Conservation (phyloP, 1,140 invertebrate genomes). For the Trichogramma pretiosum region DNA sequence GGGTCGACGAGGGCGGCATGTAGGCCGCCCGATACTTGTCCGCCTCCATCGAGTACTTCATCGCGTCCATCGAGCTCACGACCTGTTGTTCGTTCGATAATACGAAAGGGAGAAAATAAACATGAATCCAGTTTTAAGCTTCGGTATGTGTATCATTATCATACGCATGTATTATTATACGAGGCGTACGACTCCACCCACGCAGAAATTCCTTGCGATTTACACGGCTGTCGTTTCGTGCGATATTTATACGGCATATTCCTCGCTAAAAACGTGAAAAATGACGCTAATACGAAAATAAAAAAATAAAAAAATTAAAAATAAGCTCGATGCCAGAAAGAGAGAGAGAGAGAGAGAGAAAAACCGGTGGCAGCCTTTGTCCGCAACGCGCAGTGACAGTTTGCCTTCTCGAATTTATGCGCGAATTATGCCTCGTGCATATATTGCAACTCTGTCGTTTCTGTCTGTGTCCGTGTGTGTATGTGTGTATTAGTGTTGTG, state of each 20-base stretch:
- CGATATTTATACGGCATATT: too few species aligned
- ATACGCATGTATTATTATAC: too few species aligned
- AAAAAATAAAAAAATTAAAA: too few species aligned
- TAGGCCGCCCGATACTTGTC: slow-evolving; percentile 66
- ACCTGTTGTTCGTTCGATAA: slow-evolving; percentile 44
- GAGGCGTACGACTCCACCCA: too few species aligned
- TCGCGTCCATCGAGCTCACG: slow-evolving; percentile 60
- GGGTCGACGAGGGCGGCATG: slow-evolving; percentile 51
- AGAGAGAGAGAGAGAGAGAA: too few species aligned
- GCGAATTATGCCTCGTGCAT: slow-evolving; percentile 13
- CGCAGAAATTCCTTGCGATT: too few species aligned
- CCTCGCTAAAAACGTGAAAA: slow-evolving; percentile 13
- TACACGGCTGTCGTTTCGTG: too few species aligned
- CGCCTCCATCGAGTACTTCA: slow-evolving; percentile 68
- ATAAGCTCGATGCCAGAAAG: too few species aligned
- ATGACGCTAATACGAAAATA: slow-evolving; percentile 11
- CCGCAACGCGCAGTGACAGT: slow-evolving; percentile 17
- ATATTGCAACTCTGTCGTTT: too few species aligned
- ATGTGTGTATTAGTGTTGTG: not conserved
- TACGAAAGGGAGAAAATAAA: not conserved
- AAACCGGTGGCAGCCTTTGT: too few species aligned
- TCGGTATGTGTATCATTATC: too few species aligned
- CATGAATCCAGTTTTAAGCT: not conserved
- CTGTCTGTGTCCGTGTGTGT: too few species aligned
- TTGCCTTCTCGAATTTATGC: slow-evolving; percentile 16